Percentiles rank a stretch among this genome's conserved stretches.
Conservation (phyloP, 2,888 invertebrate species). For the Lordiphosa andalusiaca region DNA sequence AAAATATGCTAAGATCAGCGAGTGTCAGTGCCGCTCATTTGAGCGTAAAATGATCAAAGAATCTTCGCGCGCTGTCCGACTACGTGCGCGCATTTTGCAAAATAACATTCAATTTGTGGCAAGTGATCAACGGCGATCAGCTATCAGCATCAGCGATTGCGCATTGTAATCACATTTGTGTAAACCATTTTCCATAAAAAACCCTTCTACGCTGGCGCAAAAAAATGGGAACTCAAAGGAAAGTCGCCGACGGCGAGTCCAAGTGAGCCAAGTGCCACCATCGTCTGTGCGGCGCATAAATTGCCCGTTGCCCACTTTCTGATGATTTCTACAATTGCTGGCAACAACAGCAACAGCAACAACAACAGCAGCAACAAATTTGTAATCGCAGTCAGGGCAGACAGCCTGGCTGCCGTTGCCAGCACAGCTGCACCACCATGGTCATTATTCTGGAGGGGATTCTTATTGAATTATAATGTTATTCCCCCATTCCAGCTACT, state of each 20-base stretch:
- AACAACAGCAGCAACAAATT: slow-evolving; percentile 34
- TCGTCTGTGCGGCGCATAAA: slow-evolving; percentile 42
- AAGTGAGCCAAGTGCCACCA: slow-evolving; percentile 48
- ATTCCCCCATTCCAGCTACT: slow-evolving; percentile 36
- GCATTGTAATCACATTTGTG: slow-evolving; percentile 51
- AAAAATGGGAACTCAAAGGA: slow-evolving; percentile 56
- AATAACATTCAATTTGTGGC: slow-evolving; percentile 80
- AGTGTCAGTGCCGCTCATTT: slow-evolving; percentile 64
- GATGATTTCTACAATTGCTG: slow-evolving; percentile 72
- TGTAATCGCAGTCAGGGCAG: slow-evolving; percentile 37
- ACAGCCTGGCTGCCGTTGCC: slow-evolving; percentile 61
- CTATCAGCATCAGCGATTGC: slow-evolving; percentile 16
- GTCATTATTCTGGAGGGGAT: slow-evolving; percentile 40
- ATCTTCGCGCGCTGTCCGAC: slow-evolving; percentile 78
- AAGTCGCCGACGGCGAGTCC: slow-evolving; percentile 46
- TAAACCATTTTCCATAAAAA: slow-evolving; percentile 22
- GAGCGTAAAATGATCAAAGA: slow-evolving; percentile 79
- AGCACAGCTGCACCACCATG: slow-evolving; percentile 37
- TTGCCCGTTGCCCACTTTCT: slow-evolving; percentile 63
- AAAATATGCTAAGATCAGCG: slow-evolving; percentile 75
- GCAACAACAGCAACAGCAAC: slow-evolving; percentile 50
- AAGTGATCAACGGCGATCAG: slow-evolving; percentile 51
- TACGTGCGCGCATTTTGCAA: slow-evolving; percentile 76
- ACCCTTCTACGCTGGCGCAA: slow-evolving; percentile 11
- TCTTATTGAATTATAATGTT: slow-evolving; percentile 71